Base-by-base conservation (phyloP, 1,140 invertebrate genomes). In the Platorchestia sp. region DNA sequence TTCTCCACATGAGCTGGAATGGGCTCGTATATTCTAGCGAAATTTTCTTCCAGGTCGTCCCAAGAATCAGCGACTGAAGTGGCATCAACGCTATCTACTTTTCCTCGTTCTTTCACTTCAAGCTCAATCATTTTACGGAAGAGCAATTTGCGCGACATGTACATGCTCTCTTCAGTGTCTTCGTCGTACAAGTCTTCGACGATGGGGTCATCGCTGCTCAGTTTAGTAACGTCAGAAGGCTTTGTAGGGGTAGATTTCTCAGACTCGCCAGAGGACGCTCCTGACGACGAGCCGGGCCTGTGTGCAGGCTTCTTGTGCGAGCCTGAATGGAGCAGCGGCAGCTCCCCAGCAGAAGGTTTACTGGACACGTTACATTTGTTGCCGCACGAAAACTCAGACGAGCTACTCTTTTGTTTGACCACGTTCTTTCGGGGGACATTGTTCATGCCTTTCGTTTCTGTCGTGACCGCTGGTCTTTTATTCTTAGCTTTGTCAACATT, bases 1-100 rank as follows among this genome's bases (percentile, higher is more conserved):
- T 10, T 10, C 6, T 40, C 45, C 7, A 93, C 45, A n/a, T 45
- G 91, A 45, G 91, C 91, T 45, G 97, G 97, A 75, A 97, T 96
- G 22, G 97, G 97, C 95, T 97, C 96, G 95, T 97, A 97, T 19
- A 97, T 96, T 45, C 95, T 95, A 44, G 97, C 95, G 95, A 97
- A 97, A 86, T 96, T 97, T 95, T 97, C 96, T 95, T 97, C 97
- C 22, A 97, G 95, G 47, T 97, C 97, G 14, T 95, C 95, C 97
- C 97, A 97, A 7, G 97, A 97, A 90, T 97, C 97, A 53, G 96
- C 96, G 40, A 96, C 97, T 22, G 95, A 96, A 45, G 36, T 41
- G 22, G 43, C 59, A 41, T 95, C 95, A 41, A 51, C 86, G 41
- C 87, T 36, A 7, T 95, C 75, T 22, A 6, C 45, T 42, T 59